These are phyloP conservation scores for Tipula helvola DNA, from an alignment of 2,888 invertebrate species.

Conservation along the genomic window DNA sequence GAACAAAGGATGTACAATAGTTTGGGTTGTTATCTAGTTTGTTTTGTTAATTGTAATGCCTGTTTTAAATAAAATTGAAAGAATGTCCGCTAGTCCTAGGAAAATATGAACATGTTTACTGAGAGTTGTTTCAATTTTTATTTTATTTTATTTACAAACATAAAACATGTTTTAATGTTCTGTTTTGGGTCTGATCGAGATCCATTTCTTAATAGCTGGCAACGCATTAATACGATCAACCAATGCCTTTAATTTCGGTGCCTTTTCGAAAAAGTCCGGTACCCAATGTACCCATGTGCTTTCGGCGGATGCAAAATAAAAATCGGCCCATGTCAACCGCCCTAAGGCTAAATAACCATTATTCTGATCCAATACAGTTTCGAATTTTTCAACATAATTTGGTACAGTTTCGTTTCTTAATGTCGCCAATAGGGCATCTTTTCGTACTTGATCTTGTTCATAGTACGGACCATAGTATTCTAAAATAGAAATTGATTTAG, in stretches of 20 bases:
- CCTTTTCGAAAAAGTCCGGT: not conserved
- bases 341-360: not conserved
- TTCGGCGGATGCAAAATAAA: not conserved
- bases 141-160: too few relatives aligned
- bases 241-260: not conserved
- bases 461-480: not conserved
- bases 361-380: not conserved
- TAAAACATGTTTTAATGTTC: not conserved
- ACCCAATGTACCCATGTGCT: not conserved
- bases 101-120: too few relatives aligned
- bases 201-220: not conserved
- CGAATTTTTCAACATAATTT: not conserved
- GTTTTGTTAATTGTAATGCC: not conserved
- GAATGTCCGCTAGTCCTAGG: not conserved
- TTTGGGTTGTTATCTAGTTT: not conserved
- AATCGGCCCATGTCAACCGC: not conserved
- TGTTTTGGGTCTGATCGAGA: not conserved
- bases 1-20: not conserved
- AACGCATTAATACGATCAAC: not conserved
- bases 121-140: too few relatives aligned
- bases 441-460: not conserved
- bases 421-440: not conserved
- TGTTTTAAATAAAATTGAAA: not conserved
- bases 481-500: not conserved
- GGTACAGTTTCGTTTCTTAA: not conserved